phyloP scores from a whole-genome alignment of 1,140 invertebrate genomes.

The Pogonomyrmex barbatus region DNA sequence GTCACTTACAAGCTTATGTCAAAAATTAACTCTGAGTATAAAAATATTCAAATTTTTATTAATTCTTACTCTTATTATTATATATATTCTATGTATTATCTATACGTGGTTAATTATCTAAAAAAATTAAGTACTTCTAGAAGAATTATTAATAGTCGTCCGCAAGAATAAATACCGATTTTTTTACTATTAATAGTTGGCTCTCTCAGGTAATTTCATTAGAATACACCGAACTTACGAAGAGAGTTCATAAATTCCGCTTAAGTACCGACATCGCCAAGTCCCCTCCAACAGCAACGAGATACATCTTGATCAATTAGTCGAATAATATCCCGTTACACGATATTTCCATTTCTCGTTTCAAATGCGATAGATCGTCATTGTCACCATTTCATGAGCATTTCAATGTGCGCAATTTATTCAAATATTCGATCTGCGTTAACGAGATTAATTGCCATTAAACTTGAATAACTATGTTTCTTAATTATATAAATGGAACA shows the following conservation, averaged over 20 bases:
- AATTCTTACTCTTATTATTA: background rate
- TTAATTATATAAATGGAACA: constrained; percentile 10
- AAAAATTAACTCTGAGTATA: background rate
- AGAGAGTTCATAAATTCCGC: constrained; percentile 37
- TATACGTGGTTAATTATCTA: background rate
- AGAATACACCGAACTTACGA: constrained; percentile 18
- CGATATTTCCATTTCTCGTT: constrained; percentile 19
- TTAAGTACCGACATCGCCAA: constrained; percentile 32
- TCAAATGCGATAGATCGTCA: constrained; percentile 8
- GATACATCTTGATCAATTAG: constrained; percentile 46
- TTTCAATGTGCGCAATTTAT: background rate
- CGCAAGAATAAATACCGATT: constrained; percentile 6
- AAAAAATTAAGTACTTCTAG: background rate
- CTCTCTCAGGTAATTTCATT: constrained; percentile 43
- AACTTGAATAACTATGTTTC: background rate
- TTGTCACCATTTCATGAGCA: background rate
- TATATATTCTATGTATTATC: background rate
- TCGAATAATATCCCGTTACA: constrained; percentile 30
- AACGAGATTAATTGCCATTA: background rate
- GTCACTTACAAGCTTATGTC: background rate
- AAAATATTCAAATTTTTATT: background rate
- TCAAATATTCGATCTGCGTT: background rate
- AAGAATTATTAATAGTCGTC: constrained; percentile 24
- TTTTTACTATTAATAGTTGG: constrained; percentile 40
- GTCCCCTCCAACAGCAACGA: constrained; percentile 20